Base-by-base conservation (phyloP, 2,888 invertebrate species). In the Calliopum simillimum region DNA sequence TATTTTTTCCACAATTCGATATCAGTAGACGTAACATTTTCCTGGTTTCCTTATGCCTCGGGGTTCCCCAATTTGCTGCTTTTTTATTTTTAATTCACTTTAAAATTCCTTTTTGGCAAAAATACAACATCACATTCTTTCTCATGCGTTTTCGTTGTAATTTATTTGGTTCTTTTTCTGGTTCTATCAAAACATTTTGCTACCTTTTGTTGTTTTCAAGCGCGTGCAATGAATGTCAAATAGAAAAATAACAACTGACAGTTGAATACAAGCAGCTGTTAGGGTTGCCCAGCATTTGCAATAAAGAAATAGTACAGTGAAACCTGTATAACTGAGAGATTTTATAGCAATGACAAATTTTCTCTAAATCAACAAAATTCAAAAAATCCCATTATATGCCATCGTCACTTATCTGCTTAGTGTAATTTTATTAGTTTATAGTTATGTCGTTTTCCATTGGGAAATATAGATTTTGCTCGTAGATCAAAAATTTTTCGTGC, bases 21-120 rank as follows among this genome's bases (percentile, higher is more conserved):
- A 65, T 43, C n/a, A 70, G 41, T n/a, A 72, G 62, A 51, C 72
- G 72, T 49, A 72, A 65, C 72, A 72, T 72, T 56, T 65, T 70
- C 49, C 16, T 41, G 4, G 23, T 16, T 51, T 41, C 12, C 14
- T 25, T n/a, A n/a, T n/a, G n/a, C n/a, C n/a, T n/a, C n/a, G n/a
- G n/a, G n/a, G 12, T 51, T 51, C 19, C 6, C 55, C 23, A 23
- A 25, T 14, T 23, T 23, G 12, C 21, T 23, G 53, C 4, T 53
- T 12, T 53, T 53, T 3, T 11, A 3, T 16, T 21, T 21, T 21
- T n/a, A 16, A 53, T 13, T 53, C 53, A 53, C 12, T 53, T 53
- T 16, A 13, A 53, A 5, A 49, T 49, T 53, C 16, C 4, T 19
- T 53, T n/a, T 53, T 53, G 3, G n/a, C 5, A 19, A 53, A 3